A percentile compares a stretch with the other conserved stretches of the same genome.
Evolutionary conservation across 2,888 invertebrate genomes (phyloP).

Genomic region (Drosophila prolongata): DNA sequence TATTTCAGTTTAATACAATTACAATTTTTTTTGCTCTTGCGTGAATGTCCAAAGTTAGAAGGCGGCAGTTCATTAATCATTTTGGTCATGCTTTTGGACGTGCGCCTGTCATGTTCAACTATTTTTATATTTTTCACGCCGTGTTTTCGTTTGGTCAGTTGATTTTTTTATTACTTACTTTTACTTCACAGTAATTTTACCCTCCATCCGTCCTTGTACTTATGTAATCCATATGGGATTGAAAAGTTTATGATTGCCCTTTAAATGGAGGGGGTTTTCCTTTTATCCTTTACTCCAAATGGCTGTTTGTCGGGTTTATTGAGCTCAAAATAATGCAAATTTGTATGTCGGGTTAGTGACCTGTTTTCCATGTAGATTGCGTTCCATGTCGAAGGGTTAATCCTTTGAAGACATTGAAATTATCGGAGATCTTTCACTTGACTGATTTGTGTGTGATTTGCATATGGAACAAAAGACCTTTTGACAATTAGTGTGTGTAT

Average conservation of each 20-base stretch:
- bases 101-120: slow-evolving; percentile 75
- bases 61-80: slow-evolving; percentile 65
- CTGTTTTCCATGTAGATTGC: slow-evolving; percentile 10
- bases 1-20: neutral
- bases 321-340: slow-evolving; percentile 61
- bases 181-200: neutral
- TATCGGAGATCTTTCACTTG: slow-evolving; percentile 71
- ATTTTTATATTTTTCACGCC: slow-evolving; percentile 73
- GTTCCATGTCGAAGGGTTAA: neutral
- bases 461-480: slow-evolving; percentile 62
- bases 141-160: slow-evolving; percentile 37
- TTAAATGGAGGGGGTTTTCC: slow-evolving; percentile 11
- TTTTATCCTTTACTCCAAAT: slow-evolving; percentile 22
- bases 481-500: slow-evolving; percentile 66
- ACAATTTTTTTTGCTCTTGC: slow-evolving; percentile 9
- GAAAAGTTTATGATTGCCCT: slow-evolving; percentile 20
- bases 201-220: neutral
- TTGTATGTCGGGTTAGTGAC: slow-evolving; percentile 6
- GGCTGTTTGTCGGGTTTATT: slow-evolving; percentile 48
- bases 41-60: slow-evolving; percentile 38
- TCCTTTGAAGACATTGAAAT: slow-evolving; percentile 55
- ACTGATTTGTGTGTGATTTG: slow-evolving; percentile 59
- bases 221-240: slow-evolving; percentile 30
- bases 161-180: slow-evolving; percentile 56
- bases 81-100: slow-evolving; percentile 52